Evolutionary conservation across 2,113 vertebrate genomes (phyloP), one percentile per base, ranked within the genome.

Genomic region (Pelmatolapia mariae): DNA sequence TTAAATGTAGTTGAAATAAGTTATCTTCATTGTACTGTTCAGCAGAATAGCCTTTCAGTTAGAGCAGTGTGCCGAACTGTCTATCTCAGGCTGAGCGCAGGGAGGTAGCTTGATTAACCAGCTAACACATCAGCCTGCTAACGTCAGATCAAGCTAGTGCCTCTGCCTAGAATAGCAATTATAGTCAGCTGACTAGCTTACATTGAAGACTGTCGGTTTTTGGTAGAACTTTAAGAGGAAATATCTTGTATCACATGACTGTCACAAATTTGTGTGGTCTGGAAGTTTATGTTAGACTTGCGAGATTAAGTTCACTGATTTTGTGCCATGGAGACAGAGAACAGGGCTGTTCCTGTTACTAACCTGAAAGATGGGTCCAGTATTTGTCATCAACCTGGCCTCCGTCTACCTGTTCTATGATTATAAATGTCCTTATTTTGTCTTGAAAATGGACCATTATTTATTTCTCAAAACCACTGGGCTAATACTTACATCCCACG

Each of bases 111-210:
- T 45, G 31, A 33, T 52, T 50, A 52, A 10, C 5, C 8, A 13
- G 92, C 91, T 94, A 93, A 84, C 80, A 18, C n/a, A 40, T 71
- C 87, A 86, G 87, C 85, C 26, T 53, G 92, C 91, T 90, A 85
- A 87, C 83, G 52, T 90, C 91, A 91, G 80, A 10, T 86, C 68
- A 61, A 66, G 86, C 88, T 89, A 83, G 61, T 68, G 54, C 38
- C n/a, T 84, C 18, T 71, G 15, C 11, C 33, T 36, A 13, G 13
- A 26, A 16, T 45, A 80, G 26, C 68, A 81, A n/a, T 86, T 68
- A 15, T 12, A 18, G 16, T 47, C 54, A 47, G 10, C 26, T 61
- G 79, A 66, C 4, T 6, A 26, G 6, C 1, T 16, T n/a, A 40
- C 22, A 10, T 26, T 57, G 18, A 31, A 11, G 13, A 50, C 26